These are phyloP conservation scores for Tinea semifulvella DNA, from an alignment of 2,888 invertebrate species.

Conservation along the genomic window DNA sequence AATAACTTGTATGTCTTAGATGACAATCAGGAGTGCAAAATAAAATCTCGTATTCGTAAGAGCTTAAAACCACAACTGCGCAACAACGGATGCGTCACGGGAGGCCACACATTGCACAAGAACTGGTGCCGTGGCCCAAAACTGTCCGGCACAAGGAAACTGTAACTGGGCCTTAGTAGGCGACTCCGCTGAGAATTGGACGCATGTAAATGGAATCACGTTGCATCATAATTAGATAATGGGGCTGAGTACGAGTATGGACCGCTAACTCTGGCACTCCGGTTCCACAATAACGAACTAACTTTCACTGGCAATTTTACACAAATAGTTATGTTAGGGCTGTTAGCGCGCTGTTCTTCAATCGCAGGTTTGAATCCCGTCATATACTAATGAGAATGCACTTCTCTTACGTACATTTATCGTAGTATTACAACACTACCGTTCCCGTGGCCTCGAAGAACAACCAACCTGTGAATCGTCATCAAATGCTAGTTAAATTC, in stretches of 20 bases:
- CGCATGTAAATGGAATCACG: conserved; percentile 34
- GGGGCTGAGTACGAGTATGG: conserved; percentile 20
- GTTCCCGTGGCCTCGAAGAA: too few relatives aligned
- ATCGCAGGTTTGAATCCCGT: too few relatives aligned
- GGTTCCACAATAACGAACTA: conserved; percentile 7
- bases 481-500: too few relatives aligned
- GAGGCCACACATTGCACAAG: conserved; percentile 34
- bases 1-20: not conserved
- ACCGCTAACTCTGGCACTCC: conserved; percentile 8
- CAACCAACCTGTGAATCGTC: too few relatives aligned
- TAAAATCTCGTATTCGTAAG: not conserved
- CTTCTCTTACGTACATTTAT: too few relatives aligned
- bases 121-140: conserved; percentile 24
- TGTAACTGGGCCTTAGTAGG: conserved; percentile 31
- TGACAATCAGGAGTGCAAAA: not conserved
- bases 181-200: conserved; percentile 25
- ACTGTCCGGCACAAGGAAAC: conserved; percentile 32
- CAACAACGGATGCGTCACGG: conserved; percentile 29
- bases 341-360: too few relatives aligned
- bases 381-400: too few relatives aligned
- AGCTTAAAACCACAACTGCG: not conserved
- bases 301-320: not conserved
- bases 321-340: not conserved
- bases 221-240: conserved; percentile 50
- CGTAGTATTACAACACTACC: too few relatives aligned